Percentiles rank a stretch among this genome's conserved stretches.
Conservation (phyloP, 2,888 invertebrate species). For the Oligia strigilis region DNA sequence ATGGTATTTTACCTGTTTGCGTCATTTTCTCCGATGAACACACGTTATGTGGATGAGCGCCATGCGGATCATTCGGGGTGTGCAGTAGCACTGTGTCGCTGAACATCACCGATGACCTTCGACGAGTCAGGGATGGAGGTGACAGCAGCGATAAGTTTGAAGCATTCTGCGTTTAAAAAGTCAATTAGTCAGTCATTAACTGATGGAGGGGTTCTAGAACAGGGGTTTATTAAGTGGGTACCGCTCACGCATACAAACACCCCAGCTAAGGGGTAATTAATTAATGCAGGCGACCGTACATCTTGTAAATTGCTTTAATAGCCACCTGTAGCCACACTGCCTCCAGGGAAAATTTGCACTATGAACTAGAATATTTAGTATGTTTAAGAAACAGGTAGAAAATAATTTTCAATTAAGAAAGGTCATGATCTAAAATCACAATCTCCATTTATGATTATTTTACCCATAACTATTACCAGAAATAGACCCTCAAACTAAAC, state of each 20-base stretch:
- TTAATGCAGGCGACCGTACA: constrained; percentile 38
- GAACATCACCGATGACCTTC: constrained; percentile 97
- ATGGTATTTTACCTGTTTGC: constrained; percentile 92
- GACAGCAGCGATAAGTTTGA: constrained; percentile 93
- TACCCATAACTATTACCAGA: constrained; percentile 20
- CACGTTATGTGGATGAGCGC: constrained; percentile 88
- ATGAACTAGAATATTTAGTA: constrained; percentile 6
- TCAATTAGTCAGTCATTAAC: background rate
- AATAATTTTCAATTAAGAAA: background rate
- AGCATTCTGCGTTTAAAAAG: constrained; percentile 88
- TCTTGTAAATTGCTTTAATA: constrained; percentile 34
- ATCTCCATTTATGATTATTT: constrained; percentile 1
- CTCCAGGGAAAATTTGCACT: constrained; percentile 37
- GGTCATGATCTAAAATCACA: background rate
- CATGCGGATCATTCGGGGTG: constrained; percentile 80
- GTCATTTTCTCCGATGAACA: constrained; percentile 97
- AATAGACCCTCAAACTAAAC: constrained; percentile 33
- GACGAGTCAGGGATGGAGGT: constrained; percentile 93
- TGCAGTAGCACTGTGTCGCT: constrained; percentile 96
- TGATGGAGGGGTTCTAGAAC: background rate
- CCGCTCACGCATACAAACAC: constrained; percentile 30
- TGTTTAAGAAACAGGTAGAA: background rate
- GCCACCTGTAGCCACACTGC: constrained; percentile 31
- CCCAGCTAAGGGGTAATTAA: constrained; percentile 39
- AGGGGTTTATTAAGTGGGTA: constrained; percentile 16